A percentile compares a stretch with the other conserved stretches of the same genome.
Conservation (phyloP, 2,797 vertebrate genomes). For the Scomberomorus guttatus region DNA sequence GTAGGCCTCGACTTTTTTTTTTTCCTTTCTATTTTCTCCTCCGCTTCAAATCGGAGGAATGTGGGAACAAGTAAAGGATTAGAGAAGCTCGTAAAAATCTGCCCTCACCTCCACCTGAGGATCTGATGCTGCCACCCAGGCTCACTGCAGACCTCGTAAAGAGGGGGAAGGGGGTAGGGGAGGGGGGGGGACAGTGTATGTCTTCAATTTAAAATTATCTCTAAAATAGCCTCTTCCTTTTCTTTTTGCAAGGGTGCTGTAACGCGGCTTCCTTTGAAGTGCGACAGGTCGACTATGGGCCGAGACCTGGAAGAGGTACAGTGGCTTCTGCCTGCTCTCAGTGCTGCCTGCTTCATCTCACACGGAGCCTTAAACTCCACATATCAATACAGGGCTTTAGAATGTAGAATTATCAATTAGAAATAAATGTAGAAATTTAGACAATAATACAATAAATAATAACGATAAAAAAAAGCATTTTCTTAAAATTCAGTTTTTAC, state of each 20-base stretch:
- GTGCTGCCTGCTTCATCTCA: constrained; percentile 54
- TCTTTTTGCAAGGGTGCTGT: constrained; percentile 87
- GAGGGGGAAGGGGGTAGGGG: not conserved
- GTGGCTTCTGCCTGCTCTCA: constrained; percentile 72
- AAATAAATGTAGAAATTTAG: not conserved
- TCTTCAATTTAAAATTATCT: constrained; percentile 51
- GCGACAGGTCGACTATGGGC: constrained; percentile 91
- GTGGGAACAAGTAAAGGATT: constrained; percentile 66
- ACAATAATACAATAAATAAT: constrained; percentile 8
- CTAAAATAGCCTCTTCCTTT: constrained; percentile 78
- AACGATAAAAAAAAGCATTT: not conserved
- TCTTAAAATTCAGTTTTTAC: not conserved
- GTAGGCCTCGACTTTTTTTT: constrained; percentile 64
- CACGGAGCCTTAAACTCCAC: constrained; percentile 28
- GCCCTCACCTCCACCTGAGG: constrained; percentile 62
- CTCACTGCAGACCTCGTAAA: constrained; percentile 36
- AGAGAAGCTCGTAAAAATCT: constrained; percentile 67
- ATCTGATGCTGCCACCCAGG: constrained; percentile 66
- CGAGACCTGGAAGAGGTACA: constrained; percentile 87
- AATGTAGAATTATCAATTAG: not conserved
- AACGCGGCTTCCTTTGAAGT: constrained; percentile 91
- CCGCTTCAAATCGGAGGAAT: constrained; percentile 57
- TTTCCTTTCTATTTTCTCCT: constrained; percentile 22
- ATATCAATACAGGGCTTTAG: not conserved
- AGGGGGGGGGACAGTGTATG: too few relatives aligned